Percentiles rank a stretch among this genome's conserved stretches.
Evolutionary conservation across 2,888 invertebrate genomes (phyloP).

Genomic region (Drosophila ustulata): DNA sequence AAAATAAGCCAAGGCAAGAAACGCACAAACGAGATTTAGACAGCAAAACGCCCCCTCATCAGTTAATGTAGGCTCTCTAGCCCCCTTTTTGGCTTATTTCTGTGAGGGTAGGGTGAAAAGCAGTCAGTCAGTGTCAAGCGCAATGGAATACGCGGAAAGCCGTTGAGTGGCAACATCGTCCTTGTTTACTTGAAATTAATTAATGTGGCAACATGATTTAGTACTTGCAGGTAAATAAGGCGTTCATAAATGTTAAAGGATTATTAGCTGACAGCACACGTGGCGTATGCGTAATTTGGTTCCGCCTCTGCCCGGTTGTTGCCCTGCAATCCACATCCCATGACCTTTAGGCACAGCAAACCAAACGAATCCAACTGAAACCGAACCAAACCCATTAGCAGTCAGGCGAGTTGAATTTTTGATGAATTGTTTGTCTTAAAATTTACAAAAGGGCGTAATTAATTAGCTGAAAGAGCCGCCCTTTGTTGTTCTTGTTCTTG

Average conservation of each 20-base stretch:
- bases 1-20: constrained; percentile 61
- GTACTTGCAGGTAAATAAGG: constrained; percentile 77
- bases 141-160: constrained; percentile 33
- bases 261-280: constrained; percentile 77
- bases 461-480: constrained; percentile 61
- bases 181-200: constrained; percentile 76
- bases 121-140: constrained; percentile 32
- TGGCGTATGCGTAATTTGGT: constrained; percentile 70
- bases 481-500: constrained; percentile 25
- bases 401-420: constrained; percentile 65
- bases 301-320: neutral
- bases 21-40: constrained; percentile 78
- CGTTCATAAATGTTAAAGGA: constrained; percentile 79
- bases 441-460: constrained; percentile 75
- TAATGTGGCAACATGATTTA: constrained; percentile 80
- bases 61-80: constrained; percentile 26
- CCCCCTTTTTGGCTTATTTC: neutral
- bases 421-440: constrained; percentile 79
- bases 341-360: constrained; percentile 9
- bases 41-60: constrained; percentile 60
- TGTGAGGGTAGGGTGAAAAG: constrained; percentile 13
- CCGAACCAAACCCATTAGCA: constrained; percentile 51
- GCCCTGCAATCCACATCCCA: neutral
- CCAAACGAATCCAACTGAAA: constrained; percentile 19
- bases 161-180: constrained; percentile 47